Conservation (phyloP, 2,113 vertebrate genomes). For the Takifugu flavidus region DNA sequence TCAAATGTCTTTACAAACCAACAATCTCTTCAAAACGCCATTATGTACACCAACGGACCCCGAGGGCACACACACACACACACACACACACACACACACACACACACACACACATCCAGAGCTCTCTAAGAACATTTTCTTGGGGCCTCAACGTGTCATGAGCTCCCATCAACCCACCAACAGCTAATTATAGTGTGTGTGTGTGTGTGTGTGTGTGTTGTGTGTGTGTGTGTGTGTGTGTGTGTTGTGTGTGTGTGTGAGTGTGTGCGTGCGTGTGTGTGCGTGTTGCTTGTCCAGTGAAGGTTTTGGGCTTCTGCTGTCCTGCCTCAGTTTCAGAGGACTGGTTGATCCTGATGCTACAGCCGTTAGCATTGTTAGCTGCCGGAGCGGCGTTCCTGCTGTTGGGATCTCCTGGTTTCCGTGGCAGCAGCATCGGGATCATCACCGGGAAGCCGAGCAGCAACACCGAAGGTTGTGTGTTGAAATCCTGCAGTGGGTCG, state of each 20-base stretch:
- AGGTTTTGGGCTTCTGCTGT: no score
- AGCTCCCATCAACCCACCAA: no score
- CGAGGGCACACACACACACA: slow-evolving; percentile 25
- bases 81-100: slow-evolving; percentile 22
- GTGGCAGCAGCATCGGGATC: no score
- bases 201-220: slow-evolving; percentile 5
- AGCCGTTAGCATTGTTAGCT: no score
- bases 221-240: not conserved
- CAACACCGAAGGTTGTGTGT: not conserved
- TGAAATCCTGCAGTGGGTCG: not conserved
- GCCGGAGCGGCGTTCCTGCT: no score
- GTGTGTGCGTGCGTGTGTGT: no score
- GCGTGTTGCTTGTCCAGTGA: slow-evolving; percentile 8
- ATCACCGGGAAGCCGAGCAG: no score
- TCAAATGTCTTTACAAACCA: slow-evolving; percentile 67
- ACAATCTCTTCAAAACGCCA: slow-evolving; percentile 66
- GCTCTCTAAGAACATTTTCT: slow-evolving; percentile 36
- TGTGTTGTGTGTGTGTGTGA: no score
- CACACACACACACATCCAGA: slow-evolving; percentile 21
- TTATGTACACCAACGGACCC: slow-evolving; percentile 62
- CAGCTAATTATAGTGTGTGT: no score
- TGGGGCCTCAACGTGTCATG: slow-evolving; percentile 6
- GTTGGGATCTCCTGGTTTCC: no score
- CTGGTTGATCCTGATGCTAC: no score
- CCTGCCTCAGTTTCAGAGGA: no score